Conservation (phyloP, 2,888 invertebrate genomes). For the Malachius bipustulatus region DNA sequence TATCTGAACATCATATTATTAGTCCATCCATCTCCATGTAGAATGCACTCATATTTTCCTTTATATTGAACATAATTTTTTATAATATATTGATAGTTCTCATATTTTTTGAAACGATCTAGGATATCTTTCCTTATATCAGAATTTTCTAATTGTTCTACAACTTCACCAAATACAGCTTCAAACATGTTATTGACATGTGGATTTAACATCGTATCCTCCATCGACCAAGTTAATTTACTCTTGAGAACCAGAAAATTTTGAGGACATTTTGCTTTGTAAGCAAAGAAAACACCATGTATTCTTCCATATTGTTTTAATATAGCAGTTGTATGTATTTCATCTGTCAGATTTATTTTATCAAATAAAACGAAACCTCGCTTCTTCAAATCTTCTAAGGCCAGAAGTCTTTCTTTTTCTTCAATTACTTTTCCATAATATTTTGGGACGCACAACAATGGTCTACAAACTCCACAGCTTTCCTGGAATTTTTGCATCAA, state of each 20-base stretch:
- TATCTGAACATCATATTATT: slow-evolving; percentile 19
- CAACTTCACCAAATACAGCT: too few species aligned
- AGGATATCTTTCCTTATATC: too few species aligned
- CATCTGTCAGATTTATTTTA: neutral
- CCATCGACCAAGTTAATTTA: too few species aligned
- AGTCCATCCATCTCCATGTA: slow-evolving; percentile 19
- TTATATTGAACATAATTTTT: too few species aligned
- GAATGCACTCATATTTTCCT: slow-evolving; percentile 7
- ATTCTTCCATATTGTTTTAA: neutral
- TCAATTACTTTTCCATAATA: neutral
- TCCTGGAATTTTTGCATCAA: neutral
- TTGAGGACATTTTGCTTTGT: neutral
- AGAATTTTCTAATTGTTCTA: too few species aligned
- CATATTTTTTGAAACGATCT: too few species aligned
- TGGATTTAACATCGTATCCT: too few species aligned
- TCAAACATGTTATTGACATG: too few species aligned
- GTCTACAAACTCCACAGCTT: neutral
- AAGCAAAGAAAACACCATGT: neutral
- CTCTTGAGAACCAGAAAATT: too few species aligned
- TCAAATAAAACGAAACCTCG: neutral
- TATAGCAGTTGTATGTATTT: neutral
- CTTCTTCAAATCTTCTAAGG: neutral
- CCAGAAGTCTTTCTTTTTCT: neutral
- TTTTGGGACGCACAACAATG: neutral
- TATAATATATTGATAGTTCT: too few species aligned